Evolutionary conservation across 2,888 invertebrate species (phyloP), one percentile per base, ranked within the genome.

Genomic region (Archaeoteleia sp.): DNA sequence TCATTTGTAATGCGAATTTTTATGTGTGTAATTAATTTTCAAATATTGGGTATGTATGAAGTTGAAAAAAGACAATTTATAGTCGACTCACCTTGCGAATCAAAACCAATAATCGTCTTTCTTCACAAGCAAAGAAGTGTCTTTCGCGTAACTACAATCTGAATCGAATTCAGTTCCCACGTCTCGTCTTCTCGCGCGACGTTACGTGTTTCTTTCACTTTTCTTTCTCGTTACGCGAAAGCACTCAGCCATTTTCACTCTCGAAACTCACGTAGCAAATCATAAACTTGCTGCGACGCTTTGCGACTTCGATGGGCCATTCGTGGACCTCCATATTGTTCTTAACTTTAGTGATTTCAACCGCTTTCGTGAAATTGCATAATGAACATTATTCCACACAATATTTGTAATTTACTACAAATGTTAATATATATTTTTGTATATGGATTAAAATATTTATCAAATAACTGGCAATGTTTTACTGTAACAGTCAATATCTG

Each of bases 231-330:
- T 32, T 32, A 39, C 63, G 35, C 66, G 53, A 67, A 57, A 58
- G 62, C 35, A 62, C 65, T 73, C 66, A 73, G 67, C 77, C 79
- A 74, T 81, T 79, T 75, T 80, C 81, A 75, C 78, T 81, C 75
- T 76, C 78, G 74, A 76, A 75, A 73, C 74, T 75, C 62, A 74
- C 78, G 75, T 76, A 76, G 71, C 77, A 73, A 66, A 78, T 78
- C 74, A 73, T 74, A 69, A 76, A 79, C 71, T 75, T 76, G 69
- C 73, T 62, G 42, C 74, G 71, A 55, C 68, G 72, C 69, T 72
- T 70, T 67, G 71, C 71, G 37, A 54, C 49, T 39, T 54, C 43
- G 57, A 63, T 71, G 57, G 72, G 67, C 62, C 69, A 70, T 67
- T 74, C 70, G 71, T 70, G 66, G 72, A 43, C 67, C 74, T 74